Evolutionary conservation across 2,113 vertebrate genomes (phyloP), one percentile per base, ranked within the genome.

Genomic region (Ellobius talpinus): DNA sequence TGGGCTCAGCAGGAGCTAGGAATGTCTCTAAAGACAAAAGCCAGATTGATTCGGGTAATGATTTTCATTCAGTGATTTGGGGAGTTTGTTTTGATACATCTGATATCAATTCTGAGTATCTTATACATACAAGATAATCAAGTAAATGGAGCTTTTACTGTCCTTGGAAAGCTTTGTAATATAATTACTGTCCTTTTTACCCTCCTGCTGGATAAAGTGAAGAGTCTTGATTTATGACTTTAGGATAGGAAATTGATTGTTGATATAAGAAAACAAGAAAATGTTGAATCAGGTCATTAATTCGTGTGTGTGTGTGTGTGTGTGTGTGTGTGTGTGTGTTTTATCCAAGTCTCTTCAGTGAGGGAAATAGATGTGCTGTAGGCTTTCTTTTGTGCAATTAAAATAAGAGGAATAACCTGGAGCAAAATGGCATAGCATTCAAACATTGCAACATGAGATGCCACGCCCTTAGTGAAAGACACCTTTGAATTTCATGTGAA

Each of bases 71-170:
- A 50, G 26, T 76, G 33, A 89, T 96, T 95, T 90, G 58, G 89
- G 17, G 52, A n/a, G 55, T 17, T 90, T 86, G 66, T 77, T 96
- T 95, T 93, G 74, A 94, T 78, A 82, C 88, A 68, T 88, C 81
- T 96, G 55, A 66, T 5, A 91, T 79, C 33, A 81, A 29, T 90
- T 95, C 45, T 93, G 68, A 88, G 55, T 58, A 24, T 45, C 50
- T 84, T 42, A 42, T 45, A 78, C 13, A 65, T 13, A 73, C 0
- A 78, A n/a, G 21, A 82, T 61, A 78, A 94, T 45, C 45, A 95
- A 95, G 47, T 70, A 70, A 96, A 93, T 1, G 73, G 92, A 7
- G 39, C 81, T 61, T 72, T 96, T n/a, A 63, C 14, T 94, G 78
- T 89, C 9, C 9, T 89, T 89, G 63, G 36, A 89, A 93, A 90